phyloP scores from a whole-genome alignment of 2,113 vertebrate genomes.

The Puffinus mauretanicus region DNA sequence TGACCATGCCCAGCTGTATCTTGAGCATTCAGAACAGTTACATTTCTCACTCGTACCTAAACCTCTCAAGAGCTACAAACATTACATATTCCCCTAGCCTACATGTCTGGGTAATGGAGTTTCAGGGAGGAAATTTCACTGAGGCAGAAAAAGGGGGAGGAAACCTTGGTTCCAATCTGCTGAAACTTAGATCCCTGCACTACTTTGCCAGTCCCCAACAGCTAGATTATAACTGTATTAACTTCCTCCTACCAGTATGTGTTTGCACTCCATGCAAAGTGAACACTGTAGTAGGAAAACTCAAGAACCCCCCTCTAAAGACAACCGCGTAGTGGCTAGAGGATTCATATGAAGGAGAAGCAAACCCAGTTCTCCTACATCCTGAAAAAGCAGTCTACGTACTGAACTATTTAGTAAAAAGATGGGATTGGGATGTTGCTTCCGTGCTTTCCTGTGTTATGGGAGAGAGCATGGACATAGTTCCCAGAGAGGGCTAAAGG shows the following conservation, averaged over 20 bases:
- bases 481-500: background rate
- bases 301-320: background rate
- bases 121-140: background rate
- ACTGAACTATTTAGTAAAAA: background rate
- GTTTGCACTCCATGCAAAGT: background rate
- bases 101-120: background rate
- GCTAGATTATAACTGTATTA: background rate
- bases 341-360: accelerated
- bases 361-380: background rate
- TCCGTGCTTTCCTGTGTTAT: background rate
- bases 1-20: background rate
- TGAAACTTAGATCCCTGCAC: background rate
- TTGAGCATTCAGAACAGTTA: background rate
- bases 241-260: background rate
- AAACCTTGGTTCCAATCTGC: background rate
- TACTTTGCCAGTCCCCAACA: background rate
- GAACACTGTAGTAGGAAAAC: background rate
- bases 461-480: background rate
- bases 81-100: background rate
- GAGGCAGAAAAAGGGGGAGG: background rate
- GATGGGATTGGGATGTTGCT: background rate
- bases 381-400: background rate
- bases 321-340: background rate
- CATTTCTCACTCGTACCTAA: background rate
- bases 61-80: background rate